Percentiles rank a stretch among this genome's conserved stretches.
Evolutionary conservation across 2,888 invertebrate genomes (phyloP).

Genomic region (Tenthredo livida): DNA sequence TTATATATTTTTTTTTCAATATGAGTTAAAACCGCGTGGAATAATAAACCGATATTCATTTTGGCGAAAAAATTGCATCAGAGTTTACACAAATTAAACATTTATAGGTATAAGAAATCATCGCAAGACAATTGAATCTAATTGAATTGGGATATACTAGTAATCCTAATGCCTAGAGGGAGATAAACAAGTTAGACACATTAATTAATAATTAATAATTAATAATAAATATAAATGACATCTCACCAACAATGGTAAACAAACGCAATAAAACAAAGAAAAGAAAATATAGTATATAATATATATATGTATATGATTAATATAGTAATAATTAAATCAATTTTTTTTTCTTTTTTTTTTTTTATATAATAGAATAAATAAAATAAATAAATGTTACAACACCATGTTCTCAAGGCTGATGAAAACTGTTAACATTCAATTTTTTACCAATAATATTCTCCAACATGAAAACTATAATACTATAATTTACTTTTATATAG

Average conservation of each 20-base stretch:
- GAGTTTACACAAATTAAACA: conserved; percentile 51
- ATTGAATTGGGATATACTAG: conserved; percentile 72
- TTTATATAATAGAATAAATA: conserved; percentile 58
- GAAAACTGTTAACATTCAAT: conserved; percentile 33
- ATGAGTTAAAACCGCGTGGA: background rate
- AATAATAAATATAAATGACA: conserved; percentile 69
- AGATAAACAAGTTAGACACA: conserved; percentile 72
- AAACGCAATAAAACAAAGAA: conserved; percentile 51
- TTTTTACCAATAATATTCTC: background rate
- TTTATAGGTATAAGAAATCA: conserved; percentile 71
- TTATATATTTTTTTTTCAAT: background rate
- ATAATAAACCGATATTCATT: background rate
- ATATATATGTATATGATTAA: conserved; percentile 61
- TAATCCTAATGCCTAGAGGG: conserved; percentile 72
- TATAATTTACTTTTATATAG: background rate
- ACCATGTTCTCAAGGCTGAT: conserved; percentile 58
- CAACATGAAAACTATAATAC: background rate
- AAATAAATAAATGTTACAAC: conserved; percentile 50
- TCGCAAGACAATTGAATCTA: conserved; percentile 68
- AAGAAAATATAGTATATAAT: conserved; percentile 5
- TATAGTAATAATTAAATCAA: conserved; percentile 65
- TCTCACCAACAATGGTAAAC: conserved; percentile 71
- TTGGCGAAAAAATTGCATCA: conserved; percentile 56
- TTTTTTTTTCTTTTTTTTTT: conserved; percentile 48
- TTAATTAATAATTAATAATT: conserved; percentile 66